Evolutionary conservation across 2,113 vertebrate species (phyloP).

Genomic region (Elachura formosa): DNA sequence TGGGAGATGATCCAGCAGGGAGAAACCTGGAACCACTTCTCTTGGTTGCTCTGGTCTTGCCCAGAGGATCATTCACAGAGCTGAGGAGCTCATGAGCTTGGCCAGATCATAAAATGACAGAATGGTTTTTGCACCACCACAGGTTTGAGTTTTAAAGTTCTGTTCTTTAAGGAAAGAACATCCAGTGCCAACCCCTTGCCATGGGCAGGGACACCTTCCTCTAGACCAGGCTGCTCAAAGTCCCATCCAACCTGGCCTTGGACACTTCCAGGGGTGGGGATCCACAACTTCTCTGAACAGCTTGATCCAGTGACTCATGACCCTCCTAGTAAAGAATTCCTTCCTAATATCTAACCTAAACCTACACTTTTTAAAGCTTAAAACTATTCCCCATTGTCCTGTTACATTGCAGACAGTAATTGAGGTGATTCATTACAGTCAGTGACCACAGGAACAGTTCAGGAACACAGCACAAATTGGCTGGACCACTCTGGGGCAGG

Average conservation of each 20-base stretch:
- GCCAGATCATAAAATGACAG: background rate
- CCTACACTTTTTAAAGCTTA: background rate
- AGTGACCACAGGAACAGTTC: background rate
- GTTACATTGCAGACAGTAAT: background rate
- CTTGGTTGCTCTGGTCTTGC: background rate
- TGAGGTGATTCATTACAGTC: background rate
- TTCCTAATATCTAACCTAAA: background rate
- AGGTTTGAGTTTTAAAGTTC: background rate
- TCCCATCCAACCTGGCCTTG: background rate
- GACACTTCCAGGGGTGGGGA: background rate
- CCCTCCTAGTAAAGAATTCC: background rate
- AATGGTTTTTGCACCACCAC: too few species aligned
- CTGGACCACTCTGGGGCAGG: background rate
- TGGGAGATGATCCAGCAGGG: background rate
- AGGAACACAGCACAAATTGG: background rate
- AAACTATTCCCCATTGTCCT: background rate
- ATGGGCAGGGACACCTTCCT: background rate
- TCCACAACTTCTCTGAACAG: rapidly evolving
- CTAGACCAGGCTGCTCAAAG: background rate
- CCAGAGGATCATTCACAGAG: background rate
- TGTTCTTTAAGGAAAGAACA: background rate
- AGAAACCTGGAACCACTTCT: background rate
- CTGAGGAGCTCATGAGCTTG: background rate
- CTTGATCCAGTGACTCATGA: background rate
- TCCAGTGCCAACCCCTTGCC: background rate